Conservation (phyloP, 2,113 vertebrate species). For the Phyllostomus hastatus region DNA sequence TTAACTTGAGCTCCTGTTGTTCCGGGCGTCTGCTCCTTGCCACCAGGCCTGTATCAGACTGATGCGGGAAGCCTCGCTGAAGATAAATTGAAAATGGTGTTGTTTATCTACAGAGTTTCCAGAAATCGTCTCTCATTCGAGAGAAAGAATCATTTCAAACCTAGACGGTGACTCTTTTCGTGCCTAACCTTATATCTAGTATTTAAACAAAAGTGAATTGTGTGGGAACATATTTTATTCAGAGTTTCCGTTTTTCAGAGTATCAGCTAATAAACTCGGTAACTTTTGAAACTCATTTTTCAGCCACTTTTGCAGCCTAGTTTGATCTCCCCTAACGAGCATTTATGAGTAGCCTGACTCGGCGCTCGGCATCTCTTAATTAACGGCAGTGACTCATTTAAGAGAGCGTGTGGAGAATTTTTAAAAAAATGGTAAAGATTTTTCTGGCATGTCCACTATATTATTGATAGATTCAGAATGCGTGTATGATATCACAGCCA, state of each 20-base stretch:
- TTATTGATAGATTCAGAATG: background rate
- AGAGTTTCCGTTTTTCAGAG: conserved; percentile 33
- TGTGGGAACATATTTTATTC: background rate
- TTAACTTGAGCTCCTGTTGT: background rate
- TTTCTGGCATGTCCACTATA: background rate
- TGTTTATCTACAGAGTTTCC: conserved; percentile 20
- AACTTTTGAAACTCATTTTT: background rate
- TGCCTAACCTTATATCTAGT: background rate
- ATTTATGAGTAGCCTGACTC: background rate
- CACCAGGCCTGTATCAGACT: background rate
- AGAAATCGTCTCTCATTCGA: background rate
- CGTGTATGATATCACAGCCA: background rate
- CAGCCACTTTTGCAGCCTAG: background rate
- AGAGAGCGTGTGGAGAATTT: background rate
- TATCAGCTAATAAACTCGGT: background rate
- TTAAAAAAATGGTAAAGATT: background rate
- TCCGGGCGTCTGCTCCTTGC: background rate
- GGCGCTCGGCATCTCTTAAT: background rate
- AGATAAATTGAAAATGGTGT: background rate
- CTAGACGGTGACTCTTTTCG: background rate
- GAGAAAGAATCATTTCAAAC: conserved; percentile 25
- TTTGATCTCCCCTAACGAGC: background rate
- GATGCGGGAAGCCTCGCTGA: background rate
- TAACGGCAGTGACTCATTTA: background rate
- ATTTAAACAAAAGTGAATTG: background rate